Conservation (phyloP, 1,140 invertebrate genomes). For the Brachionus manjavacas region DNA sequence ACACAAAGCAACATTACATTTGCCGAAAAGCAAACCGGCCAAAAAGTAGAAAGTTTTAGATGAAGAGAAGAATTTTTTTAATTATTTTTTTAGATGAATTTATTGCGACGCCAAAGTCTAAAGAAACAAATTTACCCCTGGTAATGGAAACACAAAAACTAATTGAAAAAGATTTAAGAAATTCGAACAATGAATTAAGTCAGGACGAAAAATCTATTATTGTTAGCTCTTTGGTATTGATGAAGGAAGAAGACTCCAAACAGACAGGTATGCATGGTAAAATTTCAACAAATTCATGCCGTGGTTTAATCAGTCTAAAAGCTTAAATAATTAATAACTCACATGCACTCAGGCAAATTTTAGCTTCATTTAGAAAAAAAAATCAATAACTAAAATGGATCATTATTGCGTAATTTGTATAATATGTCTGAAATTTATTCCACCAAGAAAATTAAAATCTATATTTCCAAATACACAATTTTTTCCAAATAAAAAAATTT, state of each 20-base stretch:
- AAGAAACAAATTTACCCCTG: neutral
- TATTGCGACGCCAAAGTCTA: neutral
- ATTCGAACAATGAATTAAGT: neutral
- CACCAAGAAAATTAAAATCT: neutral
- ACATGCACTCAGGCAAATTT: neutral
- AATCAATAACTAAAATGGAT: neutral
- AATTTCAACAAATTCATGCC: neutral
- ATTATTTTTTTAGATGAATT: neutral
- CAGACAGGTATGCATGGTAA: neutral
- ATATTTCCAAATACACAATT: neutral
- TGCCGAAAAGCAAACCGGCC: neutral
- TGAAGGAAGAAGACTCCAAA: neutral
- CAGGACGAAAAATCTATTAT: constrained; percentile 31
- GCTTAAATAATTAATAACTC: neutral
- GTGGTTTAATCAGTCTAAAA: neutral
- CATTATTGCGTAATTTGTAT: neutral
- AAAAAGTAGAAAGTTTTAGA: neutral
- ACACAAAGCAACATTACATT: constrained; percentile 4
- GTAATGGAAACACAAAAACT: neutral
- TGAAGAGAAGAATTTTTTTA: neutral
- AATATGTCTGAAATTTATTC: neutral
- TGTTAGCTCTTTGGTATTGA: neutral
- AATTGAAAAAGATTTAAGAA: neutral
- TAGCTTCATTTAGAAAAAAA: neutral
- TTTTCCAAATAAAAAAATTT: neutral